A percentile compares a stretch with the other conserved stretches of the same genome.
Conservation (phyloP, 2,113 vertebrate species). For the Alethe castanea region DNA sequence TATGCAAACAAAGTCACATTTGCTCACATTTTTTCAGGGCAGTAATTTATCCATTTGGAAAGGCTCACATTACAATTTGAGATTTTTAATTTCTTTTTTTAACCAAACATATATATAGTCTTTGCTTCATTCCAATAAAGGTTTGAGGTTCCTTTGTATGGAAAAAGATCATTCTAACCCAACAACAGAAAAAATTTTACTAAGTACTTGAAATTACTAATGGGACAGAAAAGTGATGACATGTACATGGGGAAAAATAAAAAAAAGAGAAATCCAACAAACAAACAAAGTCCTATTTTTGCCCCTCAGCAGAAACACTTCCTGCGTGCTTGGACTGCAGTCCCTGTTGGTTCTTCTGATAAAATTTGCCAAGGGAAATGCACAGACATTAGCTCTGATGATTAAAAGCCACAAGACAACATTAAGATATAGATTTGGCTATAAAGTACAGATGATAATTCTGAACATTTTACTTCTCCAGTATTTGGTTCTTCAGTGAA, state of each 20-base stretch:
- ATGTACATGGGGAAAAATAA: fast-evolving
- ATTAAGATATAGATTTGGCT: background rate
- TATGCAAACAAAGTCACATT: background rate
- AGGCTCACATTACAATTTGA: background rate
- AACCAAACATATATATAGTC: background rate
- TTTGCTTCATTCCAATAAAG: background rate
- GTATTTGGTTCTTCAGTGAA: background rate
- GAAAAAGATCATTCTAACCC: background rate
- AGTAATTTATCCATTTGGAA: background rate
- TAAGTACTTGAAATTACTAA: background rate
- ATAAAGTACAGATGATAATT: background rate
- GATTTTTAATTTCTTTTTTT: background rate
- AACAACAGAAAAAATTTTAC: background rate
- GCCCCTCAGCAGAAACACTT: background rate
- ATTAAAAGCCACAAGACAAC: background rate
- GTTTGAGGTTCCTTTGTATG: background rate
- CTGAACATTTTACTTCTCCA: background rate
- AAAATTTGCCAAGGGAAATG: background rate
- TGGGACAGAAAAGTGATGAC: background rate
- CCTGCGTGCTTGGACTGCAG: background rate
- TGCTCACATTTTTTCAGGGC: background rate
- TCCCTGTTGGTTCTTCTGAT: background rate
- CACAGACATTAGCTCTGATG: background rate
- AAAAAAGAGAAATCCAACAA: too few species aligned
- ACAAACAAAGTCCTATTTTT: background rate